A percentile compares a stretch with the other conserved stretches of the same genome.
Conservation (phyloP, 2,113 vertebrate genomes). For the Hydrolagus affinis region DNA sequence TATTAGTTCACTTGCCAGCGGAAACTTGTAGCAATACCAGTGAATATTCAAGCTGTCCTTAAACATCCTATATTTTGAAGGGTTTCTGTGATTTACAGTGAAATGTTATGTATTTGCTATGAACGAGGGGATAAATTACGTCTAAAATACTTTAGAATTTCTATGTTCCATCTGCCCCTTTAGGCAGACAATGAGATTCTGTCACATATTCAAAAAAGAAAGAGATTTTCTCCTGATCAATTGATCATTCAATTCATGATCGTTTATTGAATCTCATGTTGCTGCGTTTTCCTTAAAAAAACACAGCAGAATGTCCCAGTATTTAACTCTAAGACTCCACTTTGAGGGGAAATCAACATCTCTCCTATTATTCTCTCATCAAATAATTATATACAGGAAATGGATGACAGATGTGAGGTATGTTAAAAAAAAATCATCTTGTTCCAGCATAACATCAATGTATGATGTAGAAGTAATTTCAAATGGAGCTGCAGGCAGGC, state of each 20-base stretch:
- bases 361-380: not conserved
- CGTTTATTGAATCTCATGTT: too few species aligned
- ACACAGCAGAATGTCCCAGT: not conserved
- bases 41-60: not conserved
- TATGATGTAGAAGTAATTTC: not conserved
- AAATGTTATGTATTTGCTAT: not conserved
- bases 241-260: too few species aligned
- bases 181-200: too few species aligned
- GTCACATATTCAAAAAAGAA: too few species aligned
- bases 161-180: not conserved
- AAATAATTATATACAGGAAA: not conserved
- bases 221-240: too few species aligned
- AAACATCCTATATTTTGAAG: not conserved
- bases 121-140: not conserved
- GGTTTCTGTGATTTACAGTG: not conserved
- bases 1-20: too few species aligned
- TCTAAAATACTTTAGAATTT: not conserved
- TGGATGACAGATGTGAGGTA: not conserved
- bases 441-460: not conserved
- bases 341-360: not conserved
- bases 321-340: not conserved
- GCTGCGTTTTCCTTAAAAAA: too few species aligned
- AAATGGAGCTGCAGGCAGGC: not conserved
- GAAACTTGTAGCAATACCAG: not conserved
- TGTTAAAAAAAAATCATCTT: not conserved